Evolutionary conservation across 2,113 vertebrate genomes (phyloP).

Genomic region (Rhea americana): DNA sequence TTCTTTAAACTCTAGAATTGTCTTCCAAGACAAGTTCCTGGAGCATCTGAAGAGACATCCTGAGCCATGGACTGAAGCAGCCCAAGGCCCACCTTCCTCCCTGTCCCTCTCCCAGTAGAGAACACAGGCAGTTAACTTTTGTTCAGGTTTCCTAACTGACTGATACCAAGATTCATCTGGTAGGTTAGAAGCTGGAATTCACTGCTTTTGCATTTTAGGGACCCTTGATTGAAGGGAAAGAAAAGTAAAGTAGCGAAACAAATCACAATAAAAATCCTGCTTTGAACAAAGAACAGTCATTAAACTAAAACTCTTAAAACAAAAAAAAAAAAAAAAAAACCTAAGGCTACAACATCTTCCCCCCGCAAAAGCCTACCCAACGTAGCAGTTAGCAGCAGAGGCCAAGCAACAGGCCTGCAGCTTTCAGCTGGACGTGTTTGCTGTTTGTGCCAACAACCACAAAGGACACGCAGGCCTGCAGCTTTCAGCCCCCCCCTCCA

Average conservation of each 20-base stretch:
- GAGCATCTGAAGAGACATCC: not conserved
- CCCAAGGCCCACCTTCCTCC: not conserved
- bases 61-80: not conserved
- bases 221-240: too few species aligned
- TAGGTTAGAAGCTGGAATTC: not conserved
- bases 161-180: not conserved
- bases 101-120: not conserved
- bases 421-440: not conserved
- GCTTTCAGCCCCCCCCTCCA: not conserved
- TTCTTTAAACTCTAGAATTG: not conserved
- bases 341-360: too few species aligned
- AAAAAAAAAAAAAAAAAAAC: too few species aligned
- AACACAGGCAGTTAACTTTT: accelerated
- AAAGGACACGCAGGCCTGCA: not conserved
- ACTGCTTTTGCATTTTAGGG: not conserved
- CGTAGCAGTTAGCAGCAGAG: not conserved
- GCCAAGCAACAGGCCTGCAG: not conserved
- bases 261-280: not conserved
- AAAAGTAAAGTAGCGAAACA: not conserved
- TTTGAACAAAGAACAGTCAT: not conserved
- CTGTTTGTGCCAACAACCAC: not conserved
- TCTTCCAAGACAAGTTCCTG: not conserved
- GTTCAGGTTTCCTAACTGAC: not conserved
- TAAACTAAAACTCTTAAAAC: too few species aligned
- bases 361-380: too few species aligned